Evolutionary conservation across 37 sponge, comb jelly and placozoan species (phyloP), one percentile per base, ranked within the genome.

Genomic region (Spongilla lacustris): DNA sequence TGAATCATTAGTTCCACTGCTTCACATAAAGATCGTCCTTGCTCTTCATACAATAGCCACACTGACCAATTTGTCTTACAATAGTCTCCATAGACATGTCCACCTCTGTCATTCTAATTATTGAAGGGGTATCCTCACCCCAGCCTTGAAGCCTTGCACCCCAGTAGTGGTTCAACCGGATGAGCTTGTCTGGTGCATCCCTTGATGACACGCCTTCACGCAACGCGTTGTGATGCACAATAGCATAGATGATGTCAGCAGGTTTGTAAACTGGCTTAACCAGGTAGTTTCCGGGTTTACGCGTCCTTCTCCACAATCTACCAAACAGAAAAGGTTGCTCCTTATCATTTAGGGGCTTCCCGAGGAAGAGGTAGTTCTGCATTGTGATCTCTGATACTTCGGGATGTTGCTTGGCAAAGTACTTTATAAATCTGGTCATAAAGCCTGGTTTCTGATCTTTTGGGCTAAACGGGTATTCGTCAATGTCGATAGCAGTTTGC

Each of bases 131-230:
- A 46, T 94, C 95, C 69, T 78, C 78, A 5, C 95, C 95, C 95
- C 95, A 94, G 69, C 91, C 84, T 75, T 94, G 95, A 10, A 91
- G 78, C 37, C 95, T 78, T 13, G 91, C 91, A 10, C 95, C 92
- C 95, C 95, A 94, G 77, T 94, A 94, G 86, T 94, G 95, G 69
- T 94, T 94, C 84, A 94, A 66, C 35, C 95, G 72, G 36, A 94
- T 69, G 28, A 74, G 74, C 37, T 71, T 19, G n/a, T 17, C 28
- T 9, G 85, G 88, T 2, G 92, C 92, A 66, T 75, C 34, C 68
- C 3, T 70, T n/a, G n/a, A n/a, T 25, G 67, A 77, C 22, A 17
- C 6, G 2, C 92, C 91, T 3, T 22, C 32, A 4, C 22, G 4
- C 12, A 88, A 21, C 22, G 12, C 22, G 36, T 94, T 94, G 74